Base-by-base conservation (phyloP, 2,113 vertebrate species). In the Dromas ardeola region DNA sequence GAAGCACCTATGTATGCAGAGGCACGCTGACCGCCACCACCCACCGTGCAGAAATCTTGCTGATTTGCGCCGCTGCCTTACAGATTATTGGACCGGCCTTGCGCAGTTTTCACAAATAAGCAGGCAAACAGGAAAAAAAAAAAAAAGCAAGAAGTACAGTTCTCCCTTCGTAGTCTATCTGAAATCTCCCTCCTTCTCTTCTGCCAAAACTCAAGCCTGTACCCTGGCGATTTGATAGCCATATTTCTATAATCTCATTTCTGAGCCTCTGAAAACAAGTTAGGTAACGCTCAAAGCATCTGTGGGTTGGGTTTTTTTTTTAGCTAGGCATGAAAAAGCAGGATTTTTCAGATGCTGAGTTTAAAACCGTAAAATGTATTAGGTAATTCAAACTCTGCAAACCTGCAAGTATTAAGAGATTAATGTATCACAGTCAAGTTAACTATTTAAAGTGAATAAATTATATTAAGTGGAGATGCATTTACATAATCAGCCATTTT, bases 241-340 rank as follows among this genome's bases (percentile, higher is more conserved):
- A 66, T 81, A 72, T 91, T 73, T 80, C 78, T 71, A 47, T 82
- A 95, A 93, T 91, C 87, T 89, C 36, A 86, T 88, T 93, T 90
- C 86, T 38, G 61, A 95, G 74, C 66, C 58, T 94, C 76, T 95
- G 58, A 90, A 96, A 97, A 96, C 93, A 95, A 87, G 84, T 97
- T 95, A 93, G 85, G 81, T 93, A 94, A 97, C 3, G 3, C 52
- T 73, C 53, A 56, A 81, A 94, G 58, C 73, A 94, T 76, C 91
- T 87, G 70, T 49, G 53, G 19, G 12, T 16, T 49, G 15, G 20
- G 47, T n/a, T 15, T n/a, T 34, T 91, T 86, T 70, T 89, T 73
- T 14, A 73, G 22, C 29, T 61, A 58, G 26, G 40, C 45, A 70
- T 43, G 43, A 76, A 89, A 95, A 92, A 77, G 34, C 26, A 93